These are phyloP conservation scores for Anhinga rufa DNA, from an alignment of 2,113 vertebrate genomes.

Conservation along the genomic window DNA sequence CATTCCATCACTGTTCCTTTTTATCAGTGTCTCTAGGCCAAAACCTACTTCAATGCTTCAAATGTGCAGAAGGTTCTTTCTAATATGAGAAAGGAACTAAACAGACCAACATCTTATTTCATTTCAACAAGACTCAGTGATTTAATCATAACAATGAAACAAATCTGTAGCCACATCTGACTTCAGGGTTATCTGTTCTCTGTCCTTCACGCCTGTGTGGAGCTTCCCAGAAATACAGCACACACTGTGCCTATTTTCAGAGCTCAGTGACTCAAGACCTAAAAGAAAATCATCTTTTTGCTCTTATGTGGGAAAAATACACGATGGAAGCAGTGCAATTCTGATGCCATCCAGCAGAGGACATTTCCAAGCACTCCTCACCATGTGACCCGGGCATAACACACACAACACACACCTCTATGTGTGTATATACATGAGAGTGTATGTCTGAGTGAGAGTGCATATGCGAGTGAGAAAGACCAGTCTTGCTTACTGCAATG, in stretches of 20 bases:
- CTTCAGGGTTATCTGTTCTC: background rate
- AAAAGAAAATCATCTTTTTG: background rate
- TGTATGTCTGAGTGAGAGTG: background rate
- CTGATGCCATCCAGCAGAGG: background rate
- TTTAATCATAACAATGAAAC: background rate
- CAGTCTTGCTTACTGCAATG: background rate
- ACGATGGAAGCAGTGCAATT: background rate
- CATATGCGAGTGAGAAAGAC: background rate
- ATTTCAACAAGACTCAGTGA: background rate
- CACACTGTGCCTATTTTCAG: background rate
- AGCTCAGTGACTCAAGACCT: background rate
- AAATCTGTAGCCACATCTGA: background rate
- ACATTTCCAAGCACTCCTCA: background rate
- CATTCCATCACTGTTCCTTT: background rate
- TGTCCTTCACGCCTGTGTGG: background rate
- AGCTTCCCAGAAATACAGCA: background rate
- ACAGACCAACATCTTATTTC: background rate
- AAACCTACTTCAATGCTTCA: background rate
- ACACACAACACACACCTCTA: too few species aligned
- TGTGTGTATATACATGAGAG: accelerated
- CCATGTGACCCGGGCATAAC: background rate
- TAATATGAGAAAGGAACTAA: background rate
- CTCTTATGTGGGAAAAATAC: background rate
- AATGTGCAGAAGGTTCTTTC: background rate
- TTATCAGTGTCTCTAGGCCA: background rate